These are phyloP conservation scores for Exaiptasia diaphana DNA, from an alignment of 64 coral and sea anemone genomes.

Conservation along the genomic window DNA sequence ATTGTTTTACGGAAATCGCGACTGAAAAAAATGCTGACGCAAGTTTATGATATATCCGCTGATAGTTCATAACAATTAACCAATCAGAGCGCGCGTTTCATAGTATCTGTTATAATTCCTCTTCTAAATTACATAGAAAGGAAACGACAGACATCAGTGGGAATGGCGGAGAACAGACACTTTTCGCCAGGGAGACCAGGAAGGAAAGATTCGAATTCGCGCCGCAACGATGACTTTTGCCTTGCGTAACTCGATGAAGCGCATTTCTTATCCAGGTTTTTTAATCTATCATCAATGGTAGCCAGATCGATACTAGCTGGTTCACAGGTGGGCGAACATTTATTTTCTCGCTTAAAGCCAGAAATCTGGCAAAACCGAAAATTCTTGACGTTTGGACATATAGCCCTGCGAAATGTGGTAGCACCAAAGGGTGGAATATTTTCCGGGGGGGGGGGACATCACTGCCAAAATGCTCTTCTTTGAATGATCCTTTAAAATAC, in stretches of 20 bases:
- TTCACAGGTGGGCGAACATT: too few relatives aligned
- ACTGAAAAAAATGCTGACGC: too few relatives aligned
- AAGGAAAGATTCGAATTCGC: neutral
- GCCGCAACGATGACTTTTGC: neutral
- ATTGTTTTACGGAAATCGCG: too few relatives aligned
- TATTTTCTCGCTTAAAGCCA: neutral
- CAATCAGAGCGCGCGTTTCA: too few relatives aligned
- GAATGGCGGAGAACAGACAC: too few relatives aligned
- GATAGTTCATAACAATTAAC: too few relatives aligned
- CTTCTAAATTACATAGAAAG: too few relatives aligned
- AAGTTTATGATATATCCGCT: too few relatives aligned
- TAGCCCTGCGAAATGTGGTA: neutral
- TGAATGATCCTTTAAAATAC: neutral
- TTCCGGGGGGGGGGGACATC: neutral
- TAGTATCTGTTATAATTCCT: too few relatives aligned
- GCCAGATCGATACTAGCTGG: neutral
- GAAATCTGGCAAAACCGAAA: neutral
- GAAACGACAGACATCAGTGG: too few relatives aligned
- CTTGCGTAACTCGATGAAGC: neutral
- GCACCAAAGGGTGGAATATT: neutral
- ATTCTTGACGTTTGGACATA: neutral
- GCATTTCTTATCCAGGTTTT: neutral
- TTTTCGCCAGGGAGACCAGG: too few relatives aligned
- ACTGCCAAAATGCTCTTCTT: neutral
- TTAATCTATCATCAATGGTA: neutral